Evolutionary conservation across 2,888 invertebrate genomes (phyloP).

Genomic region (Ptychoptera albimana): DNA sequence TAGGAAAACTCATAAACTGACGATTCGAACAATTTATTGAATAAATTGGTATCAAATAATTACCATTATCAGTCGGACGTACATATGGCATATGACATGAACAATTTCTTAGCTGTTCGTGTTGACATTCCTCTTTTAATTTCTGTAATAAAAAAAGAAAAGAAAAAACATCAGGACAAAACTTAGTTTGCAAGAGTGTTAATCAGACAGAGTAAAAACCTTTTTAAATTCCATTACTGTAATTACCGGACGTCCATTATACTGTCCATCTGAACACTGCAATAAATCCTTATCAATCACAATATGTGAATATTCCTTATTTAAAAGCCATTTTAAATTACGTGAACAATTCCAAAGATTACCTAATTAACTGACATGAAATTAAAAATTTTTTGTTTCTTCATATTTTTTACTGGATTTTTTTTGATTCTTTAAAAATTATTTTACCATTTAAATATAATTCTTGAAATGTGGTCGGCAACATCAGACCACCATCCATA

Average conservation of each 20-base stretch:
- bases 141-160: slow-evolving; percentile 12
- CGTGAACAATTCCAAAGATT: slow-evolving; percentile 30
- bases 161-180: slow-evolving; percentile 2
- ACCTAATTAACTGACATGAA: slow-evolving; percentile 12
- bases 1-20: slow-evolving; percentile 22
- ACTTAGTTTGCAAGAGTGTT: not conserved
- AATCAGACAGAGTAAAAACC: too few species aligned
- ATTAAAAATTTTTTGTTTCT: slow-evolving; percentile 1
- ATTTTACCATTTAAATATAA: slow-evolving; percentile 22
- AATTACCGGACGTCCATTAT: slow-evolving; percentile 19
- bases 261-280: slow-evolving; percentile 24
- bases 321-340: slow-evolving; percentile 26
- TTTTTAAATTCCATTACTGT: slow-evolving; percentile 26
- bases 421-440: not conserved
- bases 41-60: slow-evolving; percentile 23
- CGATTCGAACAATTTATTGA: slow-evolving; percentile 27
- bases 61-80: slow-evolving; percentile 16
- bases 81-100: slow-evolving; percentile 27
- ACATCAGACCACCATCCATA: slow-evolving; percentile 21
- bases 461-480: slow-evolving; percentile 20
- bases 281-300: slow-evolving; percentile 24
- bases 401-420: too few species aligned
- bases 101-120: slow-evolving; percentile 24
- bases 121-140: slow-evolving; percentile 22
- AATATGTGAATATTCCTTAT: slow-evolving; percentile 18